A percentile compares a stretch with the other conserved stretches of the same genome.
Conservation (phyloP, 2,113 vertebrate species). For the Dicaeum eximium region DNA sequence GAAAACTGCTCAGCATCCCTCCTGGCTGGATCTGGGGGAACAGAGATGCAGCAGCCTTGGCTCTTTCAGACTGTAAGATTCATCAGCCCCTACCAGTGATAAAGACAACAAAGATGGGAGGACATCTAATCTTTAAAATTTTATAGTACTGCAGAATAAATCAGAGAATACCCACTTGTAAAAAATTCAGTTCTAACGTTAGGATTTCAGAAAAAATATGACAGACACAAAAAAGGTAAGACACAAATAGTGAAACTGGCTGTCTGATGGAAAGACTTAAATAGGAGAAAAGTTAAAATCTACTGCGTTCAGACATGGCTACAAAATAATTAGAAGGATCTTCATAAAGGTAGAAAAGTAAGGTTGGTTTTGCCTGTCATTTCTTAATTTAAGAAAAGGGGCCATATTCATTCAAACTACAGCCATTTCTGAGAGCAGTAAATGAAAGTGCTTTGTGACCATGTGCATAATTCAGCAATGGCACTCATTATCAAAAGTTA, state of each 20-base stretch:
- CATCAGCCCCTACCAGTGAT: neutral
- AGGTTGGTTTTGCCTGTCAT: neutral
- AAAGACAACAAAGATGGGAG: neutral
- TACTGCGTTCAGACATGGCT: neutral
- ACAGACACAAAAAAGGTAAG: neutral
- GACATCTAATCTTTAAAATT: neutral
- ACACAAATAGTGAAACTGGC: neutral
- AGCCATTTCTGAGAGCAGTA: neutral
- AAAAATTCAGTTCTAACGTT: neutral
- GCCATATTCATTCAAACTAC: neutral
- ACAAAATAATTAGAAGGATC: neutral
- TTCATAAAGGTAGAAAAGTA: neutral
- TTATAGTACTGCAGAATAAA: neutral
- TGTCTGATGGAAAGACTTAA: neutral
- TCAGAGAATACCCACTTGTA: neutral
- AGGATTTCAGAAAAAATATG: neutral
- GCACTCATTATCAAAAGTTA: neutral
- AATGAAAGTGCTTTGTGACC: neutral
- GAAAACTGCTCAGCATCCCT: neutral
- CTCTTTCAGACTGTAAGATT: neutral
- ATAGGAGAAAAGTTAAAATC: neutral
- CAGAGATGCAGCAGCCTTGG: neutral
- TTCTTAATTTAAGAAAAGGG: neutral
- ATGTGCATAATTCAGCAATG: neutral
- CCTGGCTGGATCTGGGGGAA: neutral